Conservation (phyloP, 2,113 vertebrate genomes). For the Ammospiza caudacuta region DNA sequence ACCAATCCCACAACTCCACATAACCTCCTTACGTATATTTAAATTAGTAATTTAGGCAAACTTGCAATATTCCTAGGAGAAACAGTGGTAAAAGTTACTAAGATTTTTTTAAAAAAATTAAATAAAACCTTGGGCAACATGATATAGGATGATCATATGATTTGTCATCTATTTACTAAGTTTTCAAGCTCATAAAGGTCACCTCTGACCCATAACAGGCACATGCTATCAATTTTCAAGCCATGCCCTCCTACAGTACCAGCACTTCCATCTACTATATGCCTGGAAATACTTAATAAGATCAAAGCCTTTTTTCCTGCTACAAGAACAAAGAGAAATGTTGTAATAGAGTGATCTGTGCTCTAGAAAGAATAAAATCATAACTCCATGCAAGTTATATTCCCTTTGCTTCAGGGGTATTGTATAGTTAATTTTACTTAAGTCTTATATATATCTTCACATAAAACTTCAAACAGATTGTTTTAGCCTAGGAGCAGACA, state of each 20-base stretch:
- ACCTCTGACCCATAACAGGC: slow-evolving; percentile 81
- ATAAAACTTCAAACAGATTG: slow-evolving; percentile 62
- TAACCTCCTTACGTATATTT: neutral
- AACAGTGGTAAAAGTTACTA: neutral
- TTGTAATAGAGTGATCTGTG: slow-evolving; percentile 76
- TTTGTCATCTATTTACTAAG: slow-evolving; percentile 82
- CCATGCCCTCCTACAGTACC: slow-evolving; percentile 74
- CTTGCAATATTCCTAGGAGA: neutral
- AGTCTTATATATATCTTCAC: slow-evolving; percentile 49
- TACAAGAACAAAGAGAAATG: slow-evolving; percentile 86
- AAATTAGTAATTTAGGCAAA: neutral
- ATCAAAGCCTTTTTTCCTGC: slow-evolving; percentile 87
- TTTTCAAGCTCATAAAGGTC: slow-evolving; percentile 85
- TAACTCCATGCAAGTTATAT: slow-evolving; percentile 74
- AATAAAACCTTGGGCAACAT: neutral
- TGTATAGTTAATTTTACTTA: slow-evolving; percentile 68
- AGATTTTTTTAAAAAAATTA: neutral
- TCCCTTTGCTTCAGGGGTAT: slow-evolving; percentile 50
- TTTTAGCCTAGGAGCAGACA: slow-evolving; percentile 58
- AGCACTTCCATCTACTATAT: slow-evolving; percentile 72
- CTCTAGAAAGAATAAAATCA: slow-evolving; percentile 77
- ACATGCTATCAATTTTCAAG: slow-evolving; percentile 88
- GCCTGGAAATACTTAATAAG: slow-evolving; percentile 94
- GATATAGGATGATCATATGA: slow-evolving; percentile 58
- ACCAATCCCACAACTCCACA: neutral